A percentile compares a stretch with the other conserved stretches of the same genome.
Evolutionary conservation across 2,797 vertebrate genomes (phyloP).

Genomic region (Gila robusta): DNA sequence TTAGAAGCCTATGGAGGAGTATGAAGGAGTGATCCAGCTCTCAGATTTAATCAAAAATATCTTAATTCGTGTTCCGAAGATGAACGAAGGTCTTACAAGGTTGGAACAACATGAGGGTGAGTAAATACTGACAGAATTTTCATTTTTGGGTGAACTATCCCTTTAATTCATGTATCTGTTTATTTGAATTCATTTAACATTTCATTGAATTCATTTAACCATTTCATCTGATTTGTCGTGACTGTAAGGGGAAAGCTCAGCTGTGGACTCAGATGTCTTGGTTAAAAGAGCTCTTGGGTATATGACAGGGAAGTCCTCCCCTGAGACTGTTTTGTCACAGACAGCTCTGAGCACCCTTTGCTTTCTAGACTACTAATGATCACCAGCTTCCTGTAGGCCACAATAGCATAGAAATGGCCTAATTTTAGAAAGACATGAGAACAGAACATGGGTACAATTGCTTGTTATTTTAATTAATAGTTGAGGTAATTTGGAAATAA

Average conservation of each 20-base stretch:
- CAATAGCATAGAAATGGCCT: neutral
- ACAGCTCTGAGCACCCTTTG: constrained; percentile 10
- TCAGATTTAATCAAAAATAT: too few species aligned
- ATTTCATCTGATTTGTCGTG: constrained; percentile 31
- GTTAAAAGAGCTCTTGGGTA: constrained; percentile 4
- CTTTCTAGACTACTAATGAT: constrained; percentile 24
- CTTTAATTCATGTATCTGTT: neutral
- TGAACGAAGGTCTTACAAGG: too few species aligned
- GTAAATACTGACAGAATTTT: too few species aligned
- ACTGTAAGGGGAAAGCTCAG: constrained; percentile 26
- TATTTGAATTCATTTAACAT: neutral
- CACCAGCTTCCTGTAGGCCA: neutral
- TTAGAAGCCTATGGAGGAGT: too few species aligned
- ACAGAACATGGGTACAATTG: neutral
- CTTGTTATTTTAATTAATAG: constrained; percentile 5
- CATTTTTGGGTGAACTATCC: too few species aligned
- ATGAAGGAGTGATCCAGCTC: too few species aligned
- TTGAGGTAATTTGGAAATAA: neutral
- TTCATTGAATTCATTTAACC: neutral
- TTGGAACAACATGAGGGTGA: too few species aligned
- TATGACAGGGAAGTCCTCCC: constrained; percentile 3
- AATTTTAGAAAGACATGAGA: neutral
- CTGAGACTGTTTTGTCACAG: constrained; percentile 1
- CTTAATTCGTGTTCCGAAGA: too few species aligned
- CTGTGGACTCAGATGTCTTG: constrained; percentile 36